Evolutionary conservation across 2,888 invertebrate species (phyloP), one percentile per base, ranked within the genome.

Genomic region (Papilio protenor): DNA sequence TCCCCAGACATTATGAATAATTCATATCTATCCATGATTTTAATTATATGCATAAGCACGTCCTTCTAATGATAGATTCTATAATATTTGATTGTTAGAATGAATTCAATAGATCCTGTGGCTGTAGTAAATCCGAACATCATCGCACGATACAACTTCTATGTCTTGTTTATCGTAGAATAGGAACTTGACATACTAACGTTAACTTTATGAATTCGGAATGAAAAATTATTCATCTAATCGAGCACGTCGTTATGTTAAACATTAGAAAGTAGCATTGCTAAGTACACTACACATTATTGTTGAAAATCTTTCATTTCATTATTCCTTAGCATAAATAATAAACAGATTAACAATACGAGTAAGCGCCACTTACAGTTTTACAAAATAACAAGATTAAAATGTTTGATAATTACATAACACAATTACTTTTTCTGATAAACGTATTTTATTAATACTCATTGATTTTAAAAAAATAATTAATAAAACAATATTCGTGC

Each of bases 61-160:
- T 89, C 86, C 86, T 92, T 90, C 86, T 91, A 92, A 90, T 90
- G 87, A 87, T 91, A 90, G 90, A 90, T 90, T 86, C 85, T 86
- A 81, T 86, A 87, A 83, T 85, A 84, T 86, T 86, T 88, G 86
- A 89, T 91, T 91, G 86, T 90, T 94, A 92, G 91, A 88, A 90
- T 90, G 89, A 91, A 91, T 89, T 89, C 91, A 83, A 86, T 93
- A 92, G 91, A 90, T 88, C 88, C 91, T 89, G 84, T 90, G 87
- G 86, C 87, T 85, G 86, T 92, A 90, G 89, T 90, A 86, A 90
- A 87, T 90, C 83, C 90, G 89, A 91, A 84, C 89, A 89, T 88
- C 93, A 93, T 87, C 89, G 94, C 94, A 94, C 94, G 94, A 93
- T 94, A 94, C 93, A 88, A 87, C 90, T 91, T 86, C 88, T 88